These are phyloP conservation scores for Enchytraeus crypticus DNA, from an alignment of 2,888 invertebrate species.

Conservation along the genomic window DNA sequence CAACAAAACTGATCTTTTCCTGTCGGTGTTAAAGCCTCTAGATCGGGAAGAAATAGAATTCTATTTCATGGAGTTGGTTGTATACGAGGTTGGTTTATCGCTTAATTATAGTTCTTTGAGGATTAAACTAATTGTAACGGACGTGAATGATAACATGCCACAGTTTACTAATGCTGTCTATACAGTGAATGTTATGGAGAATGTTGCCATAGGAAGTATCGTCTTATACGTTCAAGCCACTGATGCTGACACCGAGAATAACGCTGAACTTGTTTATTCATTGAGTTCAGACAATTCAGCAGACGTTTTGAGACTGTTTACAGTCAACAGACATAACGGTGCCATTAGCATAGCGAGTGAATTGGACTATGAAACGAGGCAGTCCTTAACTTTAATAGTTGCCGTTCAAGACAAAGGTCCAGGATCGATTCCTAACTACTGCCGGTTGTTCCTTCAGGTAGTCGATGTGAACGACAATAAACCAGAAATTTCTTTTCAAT, in stretches of 20 bases:
- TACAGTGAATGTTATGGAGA: constrained; percentile 16
- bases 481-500: constrained; percentile 9
- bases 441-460: constrained; percentile 4
- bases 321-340: constrained; percentile 8
- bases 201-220: constrained; percentile 8
- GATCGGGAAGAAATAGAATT: constrained; percentile 18
- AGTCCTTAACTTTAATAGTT: constrained; percentile 7
- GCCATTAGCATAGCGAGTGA: background rate
- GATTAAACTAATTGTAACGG: constrained; percentile 18
- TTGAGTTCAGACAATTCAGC: background rate
- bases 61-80: constrained; percentile 70
- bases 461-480: constrained; percentile 15
- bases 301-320: background rate
- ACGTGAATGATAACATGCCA: constrained; percentile 25
- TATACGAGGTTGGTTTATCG: constrained; percentile 73
- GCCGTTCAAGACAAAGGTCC: constrained; percentile 7
- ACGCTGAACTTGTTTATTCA: constrained; percentile 17
- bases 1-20: background rate
- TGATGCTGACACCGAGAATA: constrained; percentile 20
- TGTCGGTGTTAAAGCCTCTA: constrained; percentile 7
- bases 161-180: constrained; percentile 16
- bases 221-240: constrained; percentile 15
- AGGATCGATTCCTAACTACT: constrained; percentile 3
- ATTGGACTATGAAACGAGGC: constrained; percentile 12
- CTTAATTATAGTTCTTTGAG: constrained; percentile 9